Percentiles rank a stretch among this genome's conserved stretches.
phyloP scores from a whole-genome alignment of 2,888 invertebrate species.

The Emesis furor region DNA sequence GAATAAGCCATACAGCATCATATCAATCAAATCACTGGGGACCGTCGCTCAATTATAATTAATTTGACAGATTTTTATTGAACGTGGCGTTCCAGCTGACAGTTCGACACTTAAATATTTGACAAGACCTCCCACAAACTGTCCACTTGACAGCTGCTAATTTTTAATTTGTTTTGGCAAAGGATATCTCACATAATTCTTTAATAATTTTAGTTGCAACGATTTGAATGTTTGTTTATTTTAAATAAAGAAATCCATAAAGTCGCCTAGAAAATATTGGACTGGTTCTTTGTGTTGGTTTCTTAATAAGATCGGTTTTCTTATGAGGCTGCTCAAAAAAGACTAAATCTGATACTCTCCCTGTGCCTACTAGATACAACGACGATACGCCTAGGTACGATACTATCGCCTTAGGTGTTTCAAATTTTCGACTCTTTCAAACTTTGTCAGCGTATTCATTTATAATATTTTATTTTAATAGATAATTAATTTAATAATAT shows the following conservation, averaged over 20 bases:
- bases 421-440: too few relatives aligned
- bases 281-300: too few relatives aligned
- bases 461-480: too few relatives aligned
- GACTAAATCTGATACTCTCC: too few relatives aligned
- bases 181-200: background rate
- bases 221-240: background rate
- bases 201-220: background rate
- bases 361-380: too few relatives aligned
- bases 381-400: too few relatives aligned
- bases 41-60: slow-evolving; percentile 1
- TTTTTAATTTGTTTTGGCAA: slow-evolving; percentile 25
- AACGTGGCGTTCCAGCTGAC: background rate
- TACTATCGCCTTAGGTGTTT: too few relatives aligned
- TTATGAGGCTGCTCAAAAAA: too few relatives aligned
- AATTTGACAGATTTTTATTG: slow-evolving; percentile 22
- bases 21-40: slow-evolving; percentile 5
- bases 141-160: slow-evolving; percentile 17
- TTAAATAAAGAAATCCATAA: background rate
- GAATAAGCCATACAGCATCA: background rate
- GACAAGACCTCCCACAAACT: slow-evolving; percentile 17
- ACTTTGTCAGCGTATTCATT: too few relatives aligned
- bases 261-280: too few relatives aligned
- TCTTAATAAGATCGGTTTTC: too few relatives aligned
- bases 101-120: slow-evolving; percentile 3
- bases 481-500: too few relatives aligned